Evolutionary conservation across 2,888 invertebrate species (phyloP), one percentile per base, ranked within the genome.

Genomic region (Himalopsyche tibetana): DNA sequence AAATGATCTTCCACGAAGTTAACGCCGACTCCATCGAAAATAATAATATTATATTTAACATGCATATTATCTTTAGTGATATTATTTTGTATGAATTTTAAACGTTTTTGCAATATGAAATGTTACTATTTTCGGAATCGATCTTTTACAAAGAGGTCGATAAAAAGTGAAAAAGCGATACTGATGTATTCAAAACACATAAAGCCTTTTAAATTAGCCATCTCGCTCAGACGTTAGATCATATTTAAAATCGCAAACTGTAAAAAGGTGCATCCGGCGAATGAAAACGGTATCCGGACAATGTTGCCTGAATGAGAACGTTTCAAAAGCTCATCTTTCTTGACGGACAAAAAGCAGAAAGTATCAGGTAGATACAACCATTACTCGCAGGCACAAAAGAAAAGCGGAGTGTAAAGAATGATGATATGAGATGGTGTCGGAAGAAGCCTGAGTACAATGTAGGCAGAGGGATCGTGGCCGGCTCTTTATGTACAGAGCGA

Each of bases 231-330:
- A 5, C 38, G 74, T 36, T 74, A 12, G 74, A 74, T 74, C 36
- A 74, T 74, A 74, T 74, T 74, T 74, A 74, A 74, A 74, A 74
- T 74, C 69, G 69, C 28, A 69, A 74, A 74, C 74, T 74, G 74
- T 74, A 74, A 74, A 74, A 74, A 74, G 74, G 74, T 74, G 74
- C 74, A 74, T 74, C 74, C 74, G 74, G 74, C 74, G 74, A 74
- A 74, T 74, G 74, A 74, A 74, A 36, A 19, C 28, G 19, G 28
- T 36, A 12, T 74, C 19, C 80, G 80, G 81, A 85, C 83, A 80
- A 69, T 87, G 87, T 87, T 84, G 80, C 28, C 63, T 85, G 85
- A 85, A 87, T 85, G 85, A 83, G 74, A 85, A 82, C 83, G 87
- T 69, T 85, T 84, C 36, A 83, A 87, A 81, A 55, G 87, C 82